Base-by-base conservation (phyloP, 30 jellyfish, hydroid and myxozoan species). In the Chironex yamaguchii region DNA sequence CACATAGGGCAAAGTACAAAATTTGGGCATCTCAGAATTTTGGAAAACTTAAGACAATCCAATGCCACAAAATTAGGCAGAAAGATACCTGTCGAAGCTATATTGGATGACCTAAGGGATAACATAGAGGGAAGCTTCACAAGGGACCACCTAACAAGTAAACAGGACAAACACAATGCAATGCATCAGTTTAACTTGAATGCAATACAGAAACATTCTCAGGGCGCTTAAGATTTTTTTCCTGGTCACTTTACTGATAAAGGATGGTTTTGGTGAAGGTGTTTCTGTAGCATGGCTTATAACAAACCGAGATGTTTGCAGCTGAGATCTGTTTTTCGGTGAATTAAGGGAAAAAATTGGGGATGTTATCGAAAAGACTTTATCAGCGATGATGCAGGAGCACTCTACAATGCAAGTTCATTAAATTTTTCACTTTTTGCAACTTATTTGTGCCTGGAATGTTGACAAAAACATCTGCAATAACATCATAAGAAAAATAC, bases 221-320 rank as follows among this genome's bases (percentile, higher is more conserved):
- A 77, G 34, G 89, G 58, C 33, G 79, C 80, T 24, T 52, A 3
- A 33, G 58, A 79, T 29, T 36, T 65, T 81, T 63, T 30, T 81
- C n/a, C 65, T 81, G 2, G 79, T 82, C 20, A 82, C 92, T 6
- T 85, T 82, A 42, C 0, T 82, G 86, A 49, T 67, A 2, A 82
- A 82, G 35, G 86, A 82, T 66, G 92, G 69, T 2, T 82, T 82
- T 67, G 76, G 92, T 17, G 92, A 82, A 31, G 92, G 92, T 14
- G 73, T 82, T 25, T 81, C 86, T 27, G 92, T 67, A 42, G 92
- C 93, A 2, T 83, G 93, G 93, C 81, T 67, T 6, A 83, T 83
- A 26, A 11, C 87, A 4, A 83, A 68, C 29, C 24, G 67, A 4
- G 93, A 83, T 51, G 86, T 83, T n/a, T 83, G 93, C 54, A 26